A percentile compares a stretch with the other conserved stretches of the same genome.
Conservation (phyloP, 1,140 invertebrate genomes). For the Akabosia matsudoensis region DNA sequence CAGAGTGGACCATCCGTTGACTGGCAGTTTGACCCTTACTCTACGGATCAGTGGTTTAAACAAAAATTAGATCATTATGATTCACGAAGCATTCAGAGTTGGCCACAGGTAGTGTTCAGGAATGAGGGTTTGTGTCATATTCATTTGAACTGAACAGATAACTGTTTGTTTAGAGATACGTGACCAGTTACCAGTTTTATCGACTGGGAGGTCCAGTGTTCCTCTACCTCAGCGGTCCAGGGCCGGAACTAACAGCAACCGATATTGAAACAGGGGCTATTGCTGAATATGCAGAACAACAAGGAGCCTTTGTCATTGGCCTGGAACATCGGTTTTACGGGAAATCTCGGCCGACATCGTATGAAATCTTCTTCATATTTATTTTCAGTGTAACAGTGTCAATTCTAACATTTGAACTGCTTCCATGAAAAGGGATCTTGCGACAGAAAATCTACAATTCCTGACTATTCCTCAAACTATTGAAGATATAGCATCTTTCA, state of each 20-base stretch:
- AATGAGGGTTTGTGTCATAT: too few species aligned
- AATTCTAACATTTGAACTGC: background rate
- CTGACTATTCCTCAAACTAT: constrained; percentile 1
- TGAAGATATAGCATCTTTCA: constrained; percentile 8
- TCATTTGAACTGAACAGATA: too few species aligned
- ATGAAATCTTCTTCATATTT: too few species aligned
- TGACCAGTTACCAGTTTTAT: background rate
- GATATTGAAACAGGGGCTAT: constrained; percentile 20
- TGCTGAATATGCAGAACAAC: constrained; percentile 7
- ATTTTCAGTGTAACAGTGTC: background rate
- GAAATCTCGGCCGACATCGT: constrained; percentile 8
- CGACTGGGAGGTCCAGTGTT: constrained; percentile 13
- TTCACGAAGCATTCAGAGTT: background rate
- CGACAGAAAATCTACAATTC: background rate
- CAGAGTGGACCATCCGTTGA: background rate
- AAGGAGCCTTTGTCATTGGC: constrained; percentile 12
- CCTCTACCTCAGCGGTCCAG: background rate
- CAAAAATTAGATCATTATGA: constrained; percentile 24
- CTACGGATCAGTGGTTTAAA: constrained; percentile 15
- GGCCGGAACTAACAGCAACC: background rate
- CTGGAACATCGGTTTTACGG: constrained; percentile 7
- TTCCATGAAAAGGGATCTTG: constrained; percentile 4
- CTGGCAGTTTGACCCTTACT: constrained; percentile 13
- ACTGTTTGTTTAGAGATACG: constrained; percentile 14
- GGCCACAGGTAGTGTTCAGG: constrained; percentile 28